Evolutionary conservation across 2,113 vertebrate species (phyloP), one percentile per base, ranked within the genome.

Genomic region (Caloenas nicobarica): DNA sequence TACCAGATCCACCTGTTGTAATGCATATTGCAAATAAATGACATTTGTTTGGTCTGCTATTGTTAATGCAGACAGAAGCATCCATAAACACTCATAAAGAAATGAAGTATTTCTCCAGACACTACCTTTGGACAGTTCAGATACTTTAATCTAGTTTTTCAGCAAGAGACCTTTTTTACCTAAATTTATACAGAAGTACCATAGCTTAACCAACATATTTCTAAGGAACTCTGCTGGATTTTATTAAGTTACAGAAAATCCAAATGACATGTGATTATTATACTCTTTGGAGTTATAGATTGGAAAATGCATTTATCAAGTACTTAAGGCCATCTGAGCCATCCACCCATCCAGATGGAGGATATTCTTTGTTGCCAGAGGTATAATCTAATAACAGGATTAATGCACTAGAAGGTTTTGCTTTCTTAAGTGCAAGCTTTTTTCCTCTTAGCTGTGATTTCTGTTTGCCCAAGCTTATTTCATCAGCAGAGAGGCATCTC

Each of bases 211-310:
- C 17, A 82, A 60, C 9, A 9, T 64, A 58, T 66, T 91, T 83
- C 77, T 54, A 10, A 83, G 71, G 40, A 87, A 73, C 31, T 56
- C 21, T 84, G 11, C 28, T 51, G 56, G 25, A 54, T 88, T 92
- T 93, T 88, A 82, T 57, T 51, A 80, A 94, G 64, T 90, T 88
- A 60, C 16, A 64, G 79, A 81, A 96, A 86, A 91, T 86, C 68
- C 68, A 80, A 85, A 77, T 82, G 36, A 46, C 40, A 82, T 4
- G 2, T 57, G 18, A 60, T 90, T 70, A 54, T 93, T 89, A 76
- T 54, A 23, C 24, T 80, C 44, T 61, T 89, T 62, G 46, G 66
- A 62, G 60, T 86, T 83, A 81, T 7, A 66, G 66, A 94, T 80
- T 62, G 74, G 38, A 64, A 92, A 96, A 88, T 83, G 18, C 33